phyloP scores from a whole-genome alignment of 2,888 invertebrate genomes.

The Ormyrus rosae region DNA sequence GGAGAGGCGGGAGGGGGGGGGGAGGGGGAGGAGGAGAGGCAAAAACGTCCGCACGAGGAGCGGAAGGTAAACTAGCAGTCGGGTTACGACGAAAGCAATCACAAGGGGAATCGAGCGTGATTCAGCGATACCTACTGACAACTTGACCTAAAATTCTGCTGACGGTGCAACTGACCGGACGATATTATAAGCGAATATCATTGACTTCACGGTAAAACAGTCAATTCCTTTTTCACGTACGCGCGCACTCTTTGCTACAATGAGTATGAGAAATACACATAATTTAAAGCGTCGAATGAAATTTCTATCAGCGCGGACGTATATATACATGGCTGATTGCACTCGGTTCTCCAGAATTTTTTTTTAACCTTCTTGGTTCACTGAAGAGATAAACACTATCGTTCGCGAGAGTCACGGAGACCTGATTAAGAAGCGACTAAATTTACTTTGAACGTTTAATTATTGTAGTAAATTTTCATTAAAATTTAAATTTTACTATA shows the following conservation, averaged over 20 bases:
- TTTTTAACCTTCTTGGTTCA: no score
- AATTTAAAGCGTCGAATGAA: not conserved
- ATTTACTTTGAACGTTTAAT: no score
- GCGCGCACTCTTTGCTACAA: no score
- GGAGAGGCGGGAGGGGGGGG: not conserved
- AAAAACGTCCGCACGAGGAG: constrained; percentile 24
- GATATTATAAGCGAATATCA: constrained; percentile 51
- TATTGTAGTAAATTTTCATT: no score
- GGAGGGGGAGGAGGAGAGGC: not conserved
- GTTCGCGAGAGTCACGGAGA: no score
- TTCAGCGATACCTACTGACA: constrained; percentile 56
- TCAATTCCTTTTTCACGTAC: not conserved
- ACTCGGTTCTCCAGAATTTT: no score
- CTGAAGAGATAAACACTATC: no score
- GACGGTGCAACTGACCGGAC: constrained; percentile 60
- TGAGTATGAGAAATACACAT: no score
- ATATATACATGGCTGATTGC: not conserved
- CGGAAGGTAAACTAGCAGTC: constrained; percentile 48
- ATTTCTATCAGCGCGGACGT: not conserved
- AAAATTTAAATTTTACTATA: no score
- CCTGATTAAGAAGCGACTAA: no score
- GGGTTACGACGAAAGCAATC: constrained; percentile 50
- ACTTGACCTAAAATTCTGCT: constrained; percentile 61
- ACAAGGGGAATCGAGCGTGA: constrained; percentile 47
- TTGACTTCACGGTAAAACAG: constrained; percentile 27